phyloP scores from a whole-genome alignment of 2,113 vertebrate species.

The Lampris incognitus region DNA sequence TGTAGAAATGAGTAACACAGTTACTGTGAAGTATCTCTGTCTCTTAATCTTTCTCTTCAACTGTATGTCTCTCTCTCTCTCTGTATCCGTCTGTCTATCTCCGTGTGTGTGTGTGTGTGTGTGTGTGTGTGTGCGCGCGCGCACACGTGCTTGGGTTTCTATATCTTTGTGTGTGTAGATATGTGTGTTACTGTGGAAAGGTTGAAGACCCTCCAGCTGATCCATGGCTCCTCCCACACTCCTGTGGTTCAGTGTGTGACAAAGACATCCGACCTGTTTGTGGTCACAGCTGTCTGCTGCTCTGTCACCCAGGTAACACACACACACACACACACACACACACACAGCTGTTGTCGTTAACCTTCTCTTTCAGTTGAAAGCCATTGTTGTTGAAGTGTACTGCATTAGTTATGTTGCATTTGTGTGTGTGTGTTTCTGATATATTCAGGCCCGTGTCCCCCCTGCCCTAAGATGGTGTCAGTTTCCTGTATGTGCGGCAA shows the following conservation, averaged over 20 bases:
- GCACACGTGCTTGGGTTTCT: background rate
- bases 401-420: background rate
- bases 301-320: slow-evolving; percentile 94
- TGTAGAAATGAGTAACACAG: too few relatives aligned
- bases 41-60: too few relatives aligned
- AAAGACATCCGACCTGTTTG: slow-evolving; percentile 89
- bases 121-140: slow-evolving; percentile 21
- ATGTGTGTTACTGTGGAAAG: slow-evolving; percentile 96
- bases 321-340: slow-evolving; percentile 17
- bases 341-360: background rate
- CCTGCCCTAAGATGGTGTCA: slow-evolving; percentile 95
- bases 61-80: too few relatives aligned
- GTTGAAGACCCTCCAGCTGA: slow-evolving; percentile 91
- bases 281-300: slow-evolving; percentile 94
- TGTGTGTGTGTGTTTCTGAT: slow-evolving; percentile 23
- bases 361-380: too few relatives aligned
- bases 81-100: too few relatives aligned
- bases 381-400: too few relatives aligned
- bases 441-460: slow-evolving; percentile 91
- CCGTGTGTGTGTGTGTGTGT: background rate
- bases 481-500: slow-evolving; percentile 91
- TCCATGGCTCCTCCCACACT: slow-evolving; percentile 97
- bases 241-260: slow-evolving; percentile 95
- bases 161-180: slow-evolving; percentile 70
- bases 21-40: too few relatives aligned